These are phyloP conservation scores for Andrena minutula DNA, from an alignment of 2,888 invertebrate species.

Conservation along the genomic window DNA sequence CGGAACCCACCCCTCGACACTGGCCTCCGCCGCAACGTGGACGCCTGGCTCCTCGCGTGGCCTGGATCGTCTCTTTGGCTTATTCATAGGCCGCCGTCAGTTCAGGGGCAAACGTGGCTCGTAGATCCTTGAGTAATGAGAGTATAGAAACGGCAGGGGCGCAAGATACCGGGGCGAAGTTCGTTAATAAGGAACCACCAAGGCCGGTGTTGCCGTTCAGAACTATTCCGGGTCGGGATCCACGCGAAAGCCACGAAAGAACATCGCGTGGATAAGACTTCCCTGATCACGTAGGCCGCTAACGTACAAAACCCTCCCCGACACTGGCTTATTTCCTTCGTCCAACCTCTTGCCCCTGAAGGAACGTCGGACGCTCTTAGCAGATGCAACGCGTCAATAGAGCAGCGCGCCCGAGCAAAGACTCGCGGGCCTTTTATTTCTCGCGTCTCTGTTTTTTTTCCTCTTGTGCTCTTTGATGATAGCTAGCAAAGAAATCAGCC, in stretches of 20 bases:
- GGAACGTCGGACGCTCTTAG: conserved; percentile 54
- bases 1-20: neutral
- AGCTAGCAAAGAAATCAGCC: conserved; percentile 53
- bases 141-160: no score
- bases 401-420: conserved; percentile 45
- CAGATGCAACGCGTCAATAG: conserved; percentile 56
- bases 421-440: conserved; percentile 43
- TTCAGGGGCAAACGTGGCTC: conserved; percentile 8
- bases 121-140: neutral
- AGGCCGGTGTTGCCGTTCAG: no score
- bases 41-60: neutral
- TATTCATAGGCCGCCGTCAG: neutral
- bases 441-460: conserved; percentile 12
- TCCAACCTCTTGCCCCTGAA: conserved; percentile 44
- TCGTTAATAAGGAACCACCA: no score
- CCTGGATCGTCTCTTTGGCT: neutral
- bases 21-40: conserved; percentile 9
- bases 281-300: conserved; percentile 14
- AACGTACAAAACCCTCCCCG: conserved; percentile 23
- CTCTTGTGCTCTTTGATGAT: conserved; percentile 30
- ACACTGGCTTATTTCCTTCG: conserved; percentile 39
- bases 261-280: neutral
- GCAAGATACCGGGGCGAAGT: no score
- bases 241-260: neutral
- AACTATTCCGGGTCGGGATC: neutral